Evolutionary conservation across 2,113 vertebrate genomes (phyloP).

Genomic region (Stercorarius parasiticus): DNA sequence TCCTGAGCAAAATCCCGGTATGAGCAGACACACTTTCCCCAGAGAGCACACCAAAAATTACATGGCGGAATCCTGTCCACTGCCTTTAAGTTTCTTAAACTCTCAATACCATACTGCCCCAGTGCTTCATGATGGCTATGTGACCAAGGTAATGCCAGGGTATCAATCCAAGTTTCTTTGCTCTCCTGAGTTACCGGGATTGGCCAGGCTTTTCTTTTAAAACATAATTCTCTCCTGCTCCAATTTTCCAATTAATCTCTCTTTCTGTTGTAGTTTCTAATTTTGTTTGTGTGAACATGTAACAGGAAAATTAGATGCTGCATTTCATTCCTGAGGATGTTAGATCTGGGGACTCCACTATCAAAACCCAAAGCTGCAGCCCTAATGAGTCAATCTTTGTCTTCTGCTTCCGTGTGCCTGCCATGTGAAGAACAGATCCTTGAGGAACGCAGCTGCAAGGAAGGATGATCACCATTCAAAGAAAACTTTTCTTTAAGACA

Average conservation of each 20-base stretch:
- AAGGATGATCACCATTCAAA: neutral
- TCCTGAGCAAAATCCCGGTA: neutral
- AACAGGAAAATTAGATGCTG: neutral
- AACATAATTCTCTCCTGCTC: neutral
- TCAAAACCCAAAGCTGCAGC: neutral
- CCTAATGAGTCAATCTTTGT: neutral
- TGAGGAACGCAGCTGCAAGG: neutral
- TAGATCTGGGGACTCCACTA: neutral
- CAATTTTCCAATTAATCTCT: neutral
- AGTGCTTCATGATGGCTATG: neutral
- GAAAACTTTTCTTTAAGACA: neutral
- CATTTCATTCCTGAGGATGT: neutral
- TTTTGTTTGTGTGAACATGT: neutral
- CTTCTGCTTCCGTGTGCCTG: neutral
- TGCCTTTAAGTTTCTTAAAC: neutral
- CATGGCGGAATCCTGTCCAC: neutral
- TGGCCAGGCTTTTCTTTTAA: neutral
- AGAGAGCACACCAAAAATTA: neutral
- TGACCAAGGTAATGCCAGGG: neutral
- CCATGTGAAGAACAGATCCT: neutral
- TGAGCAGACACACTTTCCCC: neutral
- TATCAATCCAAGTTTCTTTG: neutral
- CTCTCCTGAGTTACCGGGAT: neutral
- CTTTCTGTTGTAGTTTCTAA: neutral
- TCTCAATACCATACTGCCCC: neutral